Evolutionary conservation across 2,797 vertebrate species (phyloP), one percentile per base, ranked within the genome.

Genomic region (Pangasius larnaudii): DNA sequence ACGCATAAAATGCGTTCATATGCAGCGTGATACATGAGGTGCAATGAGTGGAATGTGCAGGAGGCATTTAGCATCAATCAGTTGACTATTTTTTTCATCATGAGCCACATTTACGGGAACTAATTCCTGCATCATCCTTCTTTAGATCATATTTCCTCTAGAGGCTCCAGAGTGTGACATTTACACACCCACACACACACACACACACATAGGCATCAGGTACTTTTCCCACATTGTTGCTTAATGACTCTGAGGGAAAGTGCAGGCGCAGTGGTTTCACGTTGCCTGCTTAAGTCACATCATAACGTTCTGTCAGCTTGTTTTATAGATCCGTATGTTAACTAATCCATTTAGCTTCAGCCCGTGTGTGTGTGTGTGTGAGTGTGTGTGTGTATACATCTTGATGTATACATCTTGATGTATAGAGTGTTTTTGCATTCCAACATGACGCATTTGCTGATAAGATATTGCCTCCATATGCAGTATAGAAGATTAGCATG

Each of bases 301-400:
- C 51, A 56, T 33, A 33, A 56, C 16, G 36, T 6, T 13, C n/a
- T 79, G 0, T 58, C 1, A 5, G 3, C 53, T 58, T 58, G 77
- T 58, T 80, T 58, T 80, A 80, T 36, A 58, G 51, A 39, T 80
- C 16, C 4, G 5, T 36, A 19, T 9, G 53, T 80, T 58, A 36
- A 19, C 49, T 78, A 56, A 58, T 80, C 53, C 1, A 10, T 58
- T 80, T 36, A 79, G 18, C n/a, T 56, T 18, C 1, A 4, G 10
- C 14, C n/a, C 3, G 75, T 78, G 75, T 33, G 27, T 77, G 74
- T 79, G 75, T 56, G 75, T 78, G 75, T 56, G 75, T 56, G 75
- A 53, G 74, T 77, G 75, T 53, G 75, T 56, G 49, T 53, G 74
- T 30, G 49, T 53, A 11, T 59, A 11, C 36, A 5, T 27, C 4